Base-by-base conservation (phyloP, 2,888 invertebrate species). In the Chalcosyrphus nemorum region DNA sequence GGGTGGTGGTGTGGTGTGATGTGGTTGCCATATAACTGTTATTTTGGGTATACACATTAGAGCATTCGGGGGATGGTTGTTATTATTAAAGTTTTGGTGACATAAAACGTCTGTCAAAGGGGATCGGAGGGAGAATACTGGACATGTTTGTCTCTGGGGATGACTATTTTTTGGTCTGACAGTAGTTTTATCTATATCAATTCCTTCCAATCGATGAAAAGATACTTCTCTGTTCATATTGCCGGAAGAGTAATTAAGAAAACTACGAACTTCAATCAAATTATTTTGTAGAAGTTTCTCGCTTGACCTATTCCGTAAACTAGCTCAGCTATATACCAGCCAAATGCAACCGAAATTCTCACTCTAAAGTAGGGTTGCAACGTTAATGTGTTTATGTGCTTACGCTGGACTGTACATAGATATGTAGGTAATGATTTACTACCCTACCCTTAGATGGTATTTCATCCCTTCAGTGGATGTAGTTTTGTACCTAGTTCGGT, bases 401-500 rank as follows among this genome's bases (percentile, higher is more conserved):
- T 2, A 2, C n/a, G n/a, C n/a, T n/a, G n/a, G n/a, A 47, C 21
- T 15, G 27, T 15, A 15, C n/a, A 29, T 7, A 27, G 3, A 27
- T 17, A 9, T 4, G 17, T 9, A 32, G 11, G 9, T 11, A 13
- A 5, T 5, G 13, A 1, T n/a, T 11, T 38, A n/a, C n/a, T 38
- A 27, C 13, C 27, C 52, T 27, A 5, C 13, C 15, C 2, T 1
- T 2, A 15, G 1, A 52, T 13, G 1, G 15, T 3, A 19, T 27
- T 76, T 57, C 66, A 76, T 45, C 76, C 76, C 68, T n/a, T 76
- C n/a, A 29, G 19, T n/a, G n/a, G n/a, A n/a, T n/a, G n/a, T 15
- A n/a, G 2, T 57, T 57, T 3, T 13, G 0, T 38, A 24, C n/a
- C n/a, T n/a, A 32, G 35, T 9, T 17, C 17, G 13, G 41, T 17